Conservation (phyloP, 2,113 vertebrate genomes). For the Strix aluco region DNA sequence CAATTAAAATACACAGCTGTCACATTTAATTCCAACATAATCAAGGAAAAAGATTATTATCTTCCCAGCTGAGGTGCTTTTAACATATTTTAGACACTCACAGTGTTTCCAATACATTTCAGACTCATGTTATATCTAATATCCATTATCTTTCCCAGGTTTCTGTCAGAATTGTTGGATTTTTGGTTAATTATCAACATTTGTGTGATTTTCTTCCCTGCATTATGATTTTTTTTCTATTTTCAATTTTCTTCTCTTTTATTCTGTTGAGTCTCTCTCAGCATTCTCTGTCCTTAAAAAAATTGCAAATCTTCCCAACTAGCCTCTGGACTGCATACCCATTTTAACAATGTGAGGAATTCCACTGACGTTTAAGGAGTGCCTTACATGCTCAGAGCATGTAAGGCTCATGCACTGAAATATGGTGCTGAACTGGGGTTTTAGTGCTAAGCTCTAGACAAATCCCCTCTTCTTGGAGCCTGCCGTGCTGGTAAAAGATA, state of each 20-base stretch:
- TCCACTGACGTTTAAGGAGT: not conserved
- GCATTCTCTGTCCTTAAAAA: not conserved
- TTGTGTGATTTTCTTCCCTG: not conserved
- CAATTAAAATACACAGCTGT: slow-evolving; percentile 30
- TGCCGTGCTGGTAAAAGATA: not conserved
- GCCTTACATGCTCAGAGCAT: not conserved
- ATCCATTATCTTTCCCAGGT: not conserved
- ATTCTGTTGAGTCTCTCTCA: not conserved
- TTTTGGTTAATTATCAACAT: not conserved
- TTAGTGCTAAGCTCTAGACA: not conserved
- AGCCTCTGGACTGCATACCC: not conserved
- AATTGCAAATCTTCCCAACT: not conserved
- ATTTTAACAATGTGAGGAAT: not conserved
- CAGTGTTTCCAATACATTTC: not conserved
- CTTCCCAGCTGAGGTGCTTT: not conserved
- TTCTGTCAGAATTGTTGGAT: not conserved
- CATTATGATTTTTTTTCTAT: not conserved
- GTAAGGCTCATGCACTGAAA: not conserved
- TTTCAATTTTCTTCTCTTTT: not conserved
- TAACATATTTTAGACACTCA: not conserved
- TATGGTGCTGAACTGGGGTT: not conserved
- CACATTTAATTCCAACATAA: not conserved
- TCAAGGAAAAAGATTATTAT: not conserved
- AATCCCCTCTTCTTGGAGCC: not conserved
- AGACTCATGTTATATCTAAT: not conserved